These are phyloP conservation scores for Dreissena rostriformis DNA, from an alignment of 1,140 invertebrate genomes.

Conservation along the genomic window DNA sequence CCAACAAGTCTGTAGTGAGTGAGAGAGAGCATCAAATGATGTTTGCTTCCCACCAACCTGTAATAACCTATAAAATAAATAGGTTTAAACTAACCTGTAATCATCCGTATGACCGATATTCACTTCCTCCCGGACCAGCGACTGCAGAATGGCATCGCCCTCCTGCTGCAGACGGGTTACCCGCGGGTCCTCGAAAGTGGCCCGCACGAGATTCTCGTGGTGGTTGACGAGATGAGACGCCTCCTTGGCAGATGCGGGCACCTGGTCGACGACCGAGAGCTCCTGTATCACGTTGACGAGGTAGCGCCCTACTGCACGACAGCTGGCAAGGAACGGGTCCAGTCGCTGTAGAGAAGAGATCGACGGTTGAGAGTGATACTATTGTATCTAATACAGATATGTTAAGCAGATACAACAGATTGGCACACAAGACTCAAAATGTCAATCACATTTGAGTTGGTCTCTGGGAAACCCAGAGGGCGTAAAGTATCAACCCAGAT, in stretches of 20 bases:
- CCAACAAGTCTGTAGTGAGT: not conserved
- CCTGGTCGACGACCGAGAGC: constrained; percentile 59
- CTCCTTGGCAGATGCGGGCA: constrained; percentile 65
- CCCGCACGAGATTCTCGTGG: constrained; percentile 72
- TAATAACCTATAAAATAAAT: not conserved
- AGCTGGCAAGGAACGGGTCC: constrained; percentile 77
- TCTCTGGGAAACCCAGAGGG: too few relatives aligned
- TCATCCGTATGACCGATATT: constrained; percentile 70
- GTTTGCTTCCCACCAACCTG: not conserved
- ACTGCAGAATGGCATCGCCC: constrained; percentile 72
- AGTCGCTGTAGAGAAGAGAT: constrained; percentile 70
- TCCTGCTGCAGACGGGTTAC: constrained; percentile 74
- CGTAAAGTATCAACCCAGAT: too few relatives aligned
- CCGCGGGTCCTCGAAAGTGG: constrained; percentile 72
- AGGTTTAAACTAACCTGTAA: constrained; percentile 77
- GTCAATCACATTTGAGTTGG: too few relatives aligned
- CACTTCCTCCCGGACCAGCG: constrained; percentile 66
- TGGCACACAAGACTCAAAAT: too few relatives aligned
- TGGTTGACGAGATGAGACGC: constrained; percentile 71
- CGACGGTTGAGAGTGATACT: too few relatives aligned
- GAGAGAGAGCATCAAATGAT: not conserved
- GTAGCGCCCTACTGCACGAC: constrained; percentile 71
- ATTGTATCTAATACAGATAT: too few relatives aligned
- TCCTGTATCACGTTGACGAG: constrained; percentile 75
- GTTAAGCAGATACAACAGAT: too few relatives aligned